Percentiles rank a stretch among this genome's conserved stretches.
phyloP scores from a whole-genome alignment of 2,888 invertebrate genomes.

The Lampropteryx suffumata region DNA sequence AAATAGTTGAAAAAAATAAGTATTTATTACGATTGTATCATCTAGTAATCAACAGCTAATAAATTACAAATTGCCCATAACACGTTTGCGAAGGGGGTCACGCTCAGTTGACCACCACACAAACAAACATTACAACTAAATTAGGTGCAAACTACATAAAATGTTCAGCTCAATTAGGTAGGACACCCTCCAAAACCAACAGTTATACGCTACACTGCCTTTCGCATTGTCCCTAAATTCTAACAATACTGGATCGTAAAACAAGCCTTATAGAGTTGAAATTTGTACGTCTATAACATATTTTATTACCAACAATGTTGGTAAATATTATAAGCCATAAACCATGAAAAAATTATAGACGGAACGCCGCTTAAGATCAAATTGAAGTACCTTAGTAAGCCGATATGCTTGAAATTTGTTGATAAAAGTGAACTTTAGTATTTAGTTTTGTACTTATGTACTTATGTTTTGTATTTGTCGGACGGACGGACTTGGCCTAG shows the following conservation, averaged over 20 bases:
- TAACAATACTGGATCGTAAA: not conserved
- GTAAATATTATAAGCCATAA: too few species aligned
- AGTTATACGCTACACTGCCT: constrained; percentile 47
- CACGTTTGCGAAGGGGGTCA: constrained; percentile 23
- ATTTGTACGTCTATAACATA: too few species aligned
- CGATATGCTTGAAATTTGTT: constrained; percentile 3
- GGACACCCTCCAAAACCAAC: constrained; percentile 57
- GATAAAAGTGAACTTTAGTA: constrained; percentile 8
- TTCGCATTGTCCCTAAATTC: not conserved
- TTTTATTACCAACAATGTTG: too few species aligned
- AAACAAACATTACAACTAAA: constrained; percentile 33
- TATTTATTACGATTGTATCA: not conserved
- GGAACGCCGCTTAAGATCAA: too few species aligned
- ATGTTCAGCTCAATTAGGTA: constrained; percentile 62
- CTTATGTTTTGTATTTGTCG: too few species aligned
- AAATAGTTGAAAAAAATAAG: too few species aligned
- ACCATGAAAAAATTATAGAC: too few species aligned
- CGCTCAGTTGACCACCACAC: constrained; percentile 19
- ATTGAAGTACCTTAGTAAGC: too few species aligned
- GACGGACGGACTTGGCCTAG: too few species aligned
- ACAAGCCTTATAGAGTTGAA: too few species aligned
- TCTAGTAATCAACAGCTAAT: not conserved
- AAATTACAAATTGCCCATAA: constrained; percentile 15
- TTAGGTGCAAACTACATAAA: constrained; percentile 56
- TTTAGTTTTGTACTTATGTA: too few species aligned